Evolutionary conservation across 2,888 invertebrate genomes (phyloP).

Genomic region (Ochropleura leucogaster): DNA sequence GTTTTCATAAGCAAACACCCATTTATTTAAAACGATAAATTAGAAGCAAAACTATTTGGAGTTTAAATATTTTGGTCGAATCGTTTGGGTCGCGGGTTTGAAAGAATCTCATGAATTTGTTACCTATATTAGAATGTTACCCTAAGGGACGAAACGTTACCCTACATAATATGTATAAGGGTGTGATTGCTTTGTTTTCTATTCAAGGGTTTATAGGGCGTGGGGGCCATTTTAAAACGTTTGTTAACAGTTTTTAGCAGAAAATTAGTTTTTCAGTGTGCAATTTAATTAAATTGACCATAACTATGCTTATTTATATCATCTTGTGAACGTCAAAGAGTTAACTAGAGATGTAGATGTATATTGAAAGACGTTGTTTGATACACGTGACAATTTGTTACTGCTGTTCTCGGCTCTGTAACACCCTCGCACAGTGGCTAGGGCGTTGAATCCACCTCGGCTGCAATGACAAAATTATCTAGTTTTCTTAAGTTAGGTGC

Average conservation of each 20-base stretch:
- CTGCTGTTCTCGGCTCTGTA: too few relatives aligned
- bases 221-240: background rate
- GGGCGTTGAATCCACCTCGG: too few relatives aligned
- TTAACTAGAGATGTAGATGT: too few relatives aligned
- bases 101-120: conserved; percentile 62
- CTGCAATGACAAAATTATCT: too few relatives aligned
- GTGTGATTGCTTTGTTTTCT: conserved; percentile 38
- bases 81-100: conserved; percentile 44
- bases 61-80: conserved; percentile 59
- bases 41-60: conserved; percentile 56
- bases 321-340: too few relatives aligned
- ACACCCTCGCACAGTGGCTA: too few relatives aligned
- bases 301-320: too few relatives aligned
- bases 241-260: background rate
- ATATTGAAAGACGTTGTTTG: too few relatives aligned
- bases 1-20: conserved; percentile 17
- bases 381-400: too few relatives aligned
- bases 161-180: conserved; percentile 20
- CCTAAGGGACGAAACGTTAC: conserved; percentile 32
- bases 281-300: background rate
- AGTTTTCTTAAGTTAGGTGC: too few relatives aligned
- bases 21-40: conserved; percentile 57
- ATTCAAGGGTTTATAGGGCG: conserved; percentile 15
- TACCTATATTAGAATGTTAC: conserved; percentile 52
- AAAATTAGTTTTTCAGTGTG: background rate